These are phyloP conservation scores for Scylla paramamosain DNA, from an alignment of 1,140 invertebrate species.

Conservation along the genomic window DNA sequence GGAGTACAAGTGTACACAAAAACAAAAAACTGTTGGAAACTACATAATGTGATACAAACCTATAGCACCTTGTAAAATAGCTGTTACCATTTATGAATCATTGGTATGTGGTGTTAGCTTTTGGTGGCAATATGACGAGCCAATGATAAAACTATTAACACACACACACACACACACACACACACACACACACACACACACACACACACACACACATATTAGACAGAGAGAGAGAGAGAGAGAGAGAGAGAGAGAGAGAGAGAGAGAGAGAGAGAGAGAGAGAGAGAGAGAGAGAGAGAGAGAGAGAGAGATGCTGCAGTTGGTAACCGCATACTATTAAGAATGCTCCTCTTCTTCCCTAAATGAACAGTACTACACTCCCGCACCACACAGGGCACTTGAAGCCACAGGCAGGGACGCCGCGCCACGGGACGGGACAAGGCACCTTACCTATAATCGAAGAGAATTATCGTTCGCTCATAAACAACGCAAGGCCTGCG, in stretches of 20 bases:
- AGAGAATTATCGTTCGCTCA: slow-evolving; percentile 58
- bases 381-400: background rate
- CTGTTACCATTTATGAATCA: too few species aligned
- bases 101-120: too few species aligned
- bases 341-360: background rate
- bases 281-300: slow-evolving; percentile 24
- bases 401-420: background rate
- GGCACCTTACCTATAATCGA: slow-evolving; percentile 51
- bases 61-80: too few species aligned
- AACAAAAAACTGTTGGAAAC: too few species aligned
- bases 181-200: too few species aligned
- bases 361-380: background rate
- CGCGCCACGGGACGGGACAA: background rate
- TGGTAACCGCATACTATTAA: background rate
- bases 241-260: slow-evolving; percentile 39
- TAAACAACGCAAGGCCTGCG: slow-evolving; percentile 27
- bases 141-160: background rate
- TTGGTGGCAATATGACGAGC: too few species aligned
- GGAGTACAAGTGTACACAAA: too few species aligned
- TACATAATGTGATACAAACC: too few species aligned
- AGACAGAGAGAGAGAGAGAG: background rate
- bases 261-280: slow-evolving; percentile 31
- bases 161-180: background rate
- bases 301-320: background rate
- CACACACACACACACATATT: too few species aligned